Evolutionary conservation across 2,888 invertebrate species (phyloP), one percentile per base, ranked within the genome.

Genomic region (Pachydiplax longipennis): DNA sequence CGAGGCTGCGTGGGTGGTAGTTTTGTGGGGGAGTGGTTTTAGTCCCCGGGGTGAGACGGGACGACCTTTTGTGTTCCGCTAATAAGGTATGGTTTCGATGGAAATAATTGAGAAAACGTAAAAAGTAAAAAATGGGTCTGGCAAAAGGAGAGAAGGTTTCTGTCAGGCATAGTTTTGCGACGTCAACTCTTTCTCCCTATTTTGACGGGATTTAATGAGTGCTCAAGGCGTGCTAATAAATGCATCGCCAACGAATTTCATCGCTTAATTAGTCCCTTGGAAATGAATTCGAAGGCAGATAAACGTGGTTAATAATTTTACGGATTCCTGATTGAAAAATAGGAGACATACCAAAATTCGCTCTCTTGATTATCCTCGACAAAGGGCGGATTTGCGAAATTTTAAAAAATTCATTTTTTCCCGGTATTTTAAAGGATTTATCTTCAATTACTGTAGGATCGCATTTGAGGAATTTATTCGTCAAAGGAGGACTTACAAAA

Each of bases 71-170:
- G 40, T 65, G 87, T n/a, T 37, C 40, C 37, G 12, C 61, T 40
- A 61, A 40, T 58, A 87, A 87, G 87, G 35, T 61, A 65, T 87
- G 61, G 35, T 61, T 87, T 87, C 61, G 87, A 37, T 61, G 87
- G 61, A 48, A 37, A 35, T 87, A 87, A 87, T 87, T 87, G 87
- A 61, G 31, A 73, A 73, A 73, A 31, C 25, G 31, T 31, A 65
- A 65, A 65, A 8, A 65, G 31, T 31, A 13, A 73, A 73, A 25
- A 73, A 73, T 3, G 0, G 8, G 25, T 73, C 31, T 15, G 25
- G 10, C 53, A 12, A 73, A 73, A 73, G 73, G 8, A 73, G 73
- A 25, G 61, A n/a, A 22, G 73, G 73, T 73, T 73, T 73, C 31
- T 73, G 73, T 73, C 73, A 73, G 73, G 25, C 22, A 73, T 73